Base-by-base conservation (phyloP, 37 sponge, comb jelly and placozoan genomes). In the Spongilla lacustris region DNA sequence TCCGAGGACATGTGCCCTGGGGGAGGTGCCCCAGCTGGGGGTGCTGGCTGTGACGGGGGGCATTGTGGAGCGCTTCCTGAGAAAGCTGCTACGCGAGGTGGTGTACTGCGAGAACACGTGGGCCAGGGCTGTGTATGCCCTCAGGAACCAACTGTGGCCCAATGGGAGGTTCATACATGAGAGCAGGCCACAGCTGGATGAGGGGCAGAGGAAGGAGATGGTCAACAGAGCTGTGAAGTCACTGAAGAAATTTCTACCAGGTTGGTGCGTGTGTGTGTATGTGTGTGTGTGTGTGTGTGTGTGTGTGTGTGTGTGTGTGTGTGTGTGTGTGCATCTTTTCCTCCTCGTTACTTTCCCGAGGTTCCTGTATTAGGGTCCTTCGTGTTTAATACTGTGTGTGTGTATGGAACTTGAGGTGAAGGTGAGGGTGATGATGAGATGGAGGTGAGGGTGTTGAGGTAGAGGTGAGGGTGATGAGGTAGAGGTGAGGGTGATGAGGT, bases 81-180 rank as follows among this genome's bases (percentile, higher is more conserved):
- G 84, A 84, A 83, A 83, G 88, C 82, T 81, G 67, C 73, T 93
- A 19, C 49, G 67, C 0, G 69, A 50, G 37, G 94, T 93, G 21
- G 87, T 83, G 10, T 29, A 74, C 28, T 75, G 76, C 10, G 91
- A 90, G 35, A 75, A 79, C 28, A 84, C 81, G 29, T 94, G 94
- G 94, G 66, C 88, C 0, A 37, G 94, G 11, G 76, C 84, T 11
- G 58, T 94, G 58, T 94, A 88, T 77, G 67, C 81, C 67, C 85
- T 94, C 21, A 32, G 94, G 33, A 88, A 94, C 82, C 74, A 78
- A 2, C 75, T 94, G 58, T 94, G 94, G 94, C 91, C 91, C 8
- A 85, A 74, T 38, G 94, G 91, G 4, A 29, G 66, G 28, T 38
- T 94, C 22, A 34, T 81, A 35, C 33, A 73, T 17, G 24, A 73